These are phyloP conservation scores for Zeuzera pyrina DNA, from an alignment of 2,888 invertebrate genomes.

Conservation along the genomic window DNA sequence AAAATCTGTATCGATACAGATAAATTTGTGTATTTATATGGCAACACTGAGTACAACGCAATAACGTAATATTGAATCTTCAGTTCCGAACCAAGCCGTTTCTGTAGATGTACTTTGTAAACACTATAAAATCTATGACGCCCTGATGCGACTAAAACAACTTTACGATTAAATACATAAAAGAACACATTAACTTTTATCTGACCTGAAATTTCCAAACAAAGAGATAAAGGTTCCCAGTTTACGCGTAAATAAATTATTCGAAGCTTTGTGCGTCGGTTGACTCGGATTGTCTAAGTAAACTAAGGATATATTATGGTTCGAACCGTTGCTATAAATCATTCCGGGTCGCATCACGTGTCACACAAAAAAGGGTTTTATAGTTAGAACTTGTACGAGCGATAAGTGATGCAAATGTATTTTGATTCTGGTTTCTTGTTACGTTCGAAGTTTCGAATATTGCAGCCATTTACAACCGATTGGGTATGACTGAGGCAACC, in stretches of 20 bases:
- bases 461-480: no score
- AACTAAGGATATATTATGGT: conserved; percentile 51
- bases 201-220: conserved; percentile 53
- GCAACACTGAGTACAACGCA: no score
- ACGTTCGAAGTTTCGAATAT: no score
- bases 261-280: conserved; percentile 42
- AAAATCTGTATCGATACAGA: no score
- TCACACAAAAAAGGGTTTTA: no score
- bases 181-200: conserved; percentile 66
- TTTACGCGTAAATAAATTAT: conserved; percentile 65
- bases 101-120: conserved; percentile 27
- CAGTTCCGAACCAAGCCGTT: conserved; percentile 27
- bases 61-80: conserved; percentile 1
- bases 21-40: no score
- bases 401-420: no score
- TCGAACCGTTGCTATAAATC: conserved; percentile 49
- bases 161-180: conserved; percentile 61
- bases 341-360: conserved; percentile 42
- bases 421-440: no score
- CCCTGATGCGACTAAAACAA: conserved; percentile 25
- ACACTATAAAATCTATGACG: conserved; percentile 47
- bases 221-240: conserved; percentile 61
- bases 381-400: no score
- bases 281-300: conserved; percentile 53
- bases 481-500: no score